Percentiles rank a stretch among this genome's conserved stretches.
Evolutionary conservation across 1,140 invertebrate species (phyloP).

Genomic region (Drosophila truncata): DNA sequence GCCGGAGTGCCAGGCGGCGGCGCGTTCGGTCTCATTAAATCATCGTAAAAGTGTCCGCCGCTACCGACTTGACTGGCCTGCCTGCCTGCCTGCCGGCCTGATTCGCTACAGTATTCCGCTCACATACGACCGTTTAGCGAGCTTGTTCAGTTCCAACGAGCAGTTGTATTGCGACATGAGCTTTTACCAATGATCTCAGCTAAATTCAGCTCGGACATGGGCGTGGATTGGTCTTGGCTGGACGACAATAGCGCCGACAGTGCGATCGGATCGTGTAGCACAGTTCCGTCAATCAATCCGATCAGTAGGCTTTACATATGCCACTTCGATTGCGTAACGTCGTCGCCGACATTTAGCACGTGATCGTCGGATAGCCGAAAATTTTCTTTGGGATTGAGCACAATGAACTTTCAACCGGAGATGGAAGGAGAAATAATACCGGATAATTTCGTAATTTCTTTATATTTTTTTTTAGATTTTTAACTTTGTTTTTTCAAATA

Average conservation of each 20-base stretch:
- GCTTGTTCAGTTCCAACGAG: slow-evolving; percentile 24
- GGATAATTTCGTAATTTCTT: slow-evolving; percentile 2
- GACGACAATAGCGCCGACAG: slow-evolving; percentile 22
- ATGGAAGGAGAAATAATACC: background rate
- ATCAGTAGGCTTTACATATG: slow-evolving; percentile 34
- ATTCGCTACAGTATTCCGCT: slow-evolving; percentile 52
- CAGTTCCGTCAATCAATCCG: slow-evolving; percentile 75
- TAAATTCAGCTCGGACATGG: slow-evolving; percentile 39
- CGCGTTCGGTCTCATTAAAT: slow-evolving; percentile 57
- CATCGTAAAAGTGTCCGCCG: slow-evolving; percentile 67
- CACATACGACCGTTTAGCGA: slow-evolving; percentile 61
- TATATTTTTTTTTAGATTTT: background rate
- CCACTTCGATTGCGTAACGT: slow-evolving; percentile 55
- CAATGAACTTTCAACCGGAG: slow-evolving; percentile 54
- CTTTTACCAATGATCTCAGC: slow-evolving; percentile 62
- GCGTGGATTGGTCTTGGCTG: slow-evolving; percentile 38
- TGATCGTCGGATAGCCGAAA: slow-evolving; percentile 43
- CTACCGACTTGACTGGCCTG: slow-evolving; percentile 27
- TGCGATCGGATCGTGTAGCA: slow-evolving; percentile 57
- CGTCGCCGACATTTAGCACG: slow-evolving; percentile 46
- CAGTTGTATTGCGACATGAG: slow-evolving; percentile 45
- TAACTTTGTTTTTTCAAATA: background rate
- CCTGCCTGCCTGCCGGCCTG: background rate
- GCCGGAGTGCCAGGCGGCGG: slow-evolving; percentile 4
- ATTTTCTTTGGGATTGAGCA: slow-evolving; percentile 51